Base-by-base conservation (phyloP, 1,140 invertebrate species). In the Aleiodes sp. region DNA sequence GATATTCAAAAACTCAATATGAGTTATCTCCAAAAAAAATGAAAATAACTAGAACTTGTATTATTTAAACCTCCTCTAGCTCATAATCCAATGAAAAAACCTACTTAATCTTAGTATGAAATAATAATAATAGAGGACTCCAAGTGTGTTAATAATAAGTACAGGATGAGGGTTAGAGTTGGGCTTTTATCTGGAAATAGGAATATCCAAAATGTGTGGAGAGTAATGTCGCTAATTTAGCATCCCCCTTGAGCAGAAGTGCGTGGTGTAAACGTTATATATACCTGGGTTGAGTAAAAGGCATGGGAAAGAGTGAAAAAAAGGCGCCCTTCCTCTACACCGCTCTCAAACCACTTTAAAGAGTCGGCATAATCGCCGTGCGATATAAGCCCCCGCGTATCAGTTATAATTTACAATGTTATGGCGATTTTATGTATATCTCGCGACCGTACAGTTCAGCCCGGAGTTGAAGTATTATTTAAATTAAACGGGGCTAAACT, bases 391-490 rank as follows among this genome's bases (percentile, higher is more conserved):
- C 70, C 65, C 37, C 60, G 70, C 83, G 81, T 85, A 86, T 85
- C 84, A 84, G 83, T 84, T 84, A 85, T 86, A 86, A 86, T 86
- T 86, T 86, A 85, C 82, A 86, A 84, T 82, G 85, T 86, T 86
- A 86, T 86, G 84, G 85, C 85, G 79, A 84, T 86, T 85, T 86
- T 86, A 86, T 86, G 85, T 86, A 86, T 86, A 86, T 86, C 83
- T 84, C 81, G 80, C 65, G 35, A 57, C 66, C 56, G 56, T 66
- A 60, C 63, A 66, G 35, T 26, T 64, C 63, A 70, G 63, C 67
- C 39, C 28, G 56, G n/a, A 72, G 74, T 78, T 82, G 82, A 85
- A 86, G 83, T 85, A 86, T 86, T 86, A 86, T 86, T 86, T 86
- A 86, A 86, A 86, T 86, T 86, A 86, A 86, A 86, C 85, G 84